These are phyloP conservation scores for Notodonta dromedarius DNA, from an alignment of 2,888 invertebrate genomes.

Conservation along the genomic window DNA sequence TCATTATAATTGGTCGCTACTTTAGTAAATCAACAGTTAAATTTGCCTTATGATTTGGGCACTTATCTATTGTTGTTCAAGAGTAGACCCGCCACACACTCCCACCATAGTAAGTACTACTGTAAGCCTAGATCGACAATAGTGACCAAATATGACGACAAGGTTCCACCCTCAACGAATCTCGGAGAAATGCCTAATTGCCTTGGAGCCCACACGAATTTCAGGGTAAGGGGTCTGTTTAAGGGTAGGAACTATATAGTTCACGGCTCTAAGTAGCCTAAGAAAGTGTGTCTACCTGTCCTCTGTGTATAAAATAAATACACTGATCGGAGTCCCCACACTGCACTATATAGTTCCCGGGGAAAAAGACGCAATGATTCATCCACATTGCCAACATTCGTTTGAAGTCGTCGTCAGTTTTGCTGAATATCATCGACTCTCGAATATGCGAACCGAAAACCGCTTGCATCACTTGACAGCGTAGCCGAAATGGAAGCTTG, in stretches of 20 bases:
- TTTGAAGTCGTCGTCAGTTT: constrained; percentile 75
- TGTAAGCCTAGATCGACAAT: no score
- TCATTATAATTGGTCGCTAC: no score
- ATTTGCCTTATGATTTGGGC: no score
- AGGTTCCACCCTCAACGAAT: no score
- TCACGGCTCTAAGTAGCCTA: not conserved
- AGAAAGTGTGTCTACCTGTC: constrained; percentile 60
- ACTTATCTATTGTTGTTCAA: no score
- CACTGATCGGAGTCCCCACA: constrained; percentile 82
- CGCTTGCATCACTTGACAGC: constrained; percentile 77
- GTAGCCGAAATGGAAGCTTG: constrained; percentile 71
- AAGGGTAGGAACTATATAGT: not conserved
- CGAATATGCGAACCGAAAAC: constrained; percentile 78
- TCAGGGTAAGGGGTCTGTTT: no score
- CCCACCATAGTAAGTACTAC: no score
- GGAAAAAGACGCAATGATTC: constrained; percentile 80
- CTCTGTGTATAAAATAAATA: constrained; percentile 83
- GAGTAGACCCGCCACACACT: no score
- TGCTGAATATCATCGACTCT: constrained; percentile 78
- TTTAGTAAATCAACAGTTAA: no score
- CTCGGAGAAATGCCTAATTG: no score
- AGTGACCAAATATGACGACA: no score
- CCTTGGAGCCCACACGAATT: no score
- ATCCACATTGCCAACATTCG: constrained; percentile 79
- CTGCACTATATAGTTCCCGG: constrained; percentile 83